A percentile compares a stretch with the other conserved stretches of the same genome.
Evolutionary conservation across 2,113 vertebrate species (phyloP).

Genomic region (Eulemur rufifrons): DNA sequence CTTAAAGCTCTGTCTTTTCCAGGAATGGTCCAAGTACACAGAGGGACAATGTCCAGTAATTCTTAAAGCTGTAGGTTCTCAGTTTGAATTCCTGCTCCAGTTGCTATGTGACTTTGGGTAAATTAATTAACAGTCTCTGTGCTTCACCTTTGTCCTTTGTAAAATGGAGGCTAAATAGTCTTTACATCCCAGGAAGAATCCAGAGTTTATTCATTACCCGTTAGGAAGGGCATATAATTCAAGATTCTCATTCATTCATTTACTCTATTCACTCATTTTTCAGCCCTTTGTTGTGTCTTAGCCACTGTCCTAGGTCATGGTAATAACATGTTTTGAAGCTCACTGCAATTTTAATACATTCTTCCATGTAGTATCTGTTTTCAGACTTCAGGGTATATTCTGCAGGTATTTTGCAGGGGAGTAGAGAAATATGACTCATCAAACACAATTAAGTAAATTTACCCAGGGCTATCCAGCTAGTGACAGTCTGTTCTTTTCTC

Average conservation of each 20-base stretch:
- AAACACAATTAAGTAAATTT: background rate
- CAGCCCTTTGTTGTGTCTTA: background rate
- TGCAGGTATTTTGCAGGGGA: background rate
- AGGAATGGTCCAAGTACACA: background rate
- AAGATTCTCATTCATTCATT: background rate
- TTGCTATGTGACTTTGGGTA: background rate
- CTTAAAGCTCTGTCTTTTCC: constrained; percentile 12
- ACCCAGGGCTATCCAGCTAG: background rate
- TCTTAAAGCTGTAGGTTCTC: background rate
- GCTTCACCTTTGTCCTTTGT: background rate
- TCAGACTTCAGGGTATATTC: background rate
- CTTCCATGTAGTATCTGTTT: background rate
- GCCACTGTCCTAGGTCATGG: background rate
- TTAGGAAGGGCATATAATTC: background rate
- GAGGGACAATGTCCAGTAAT: rapidly evolving
- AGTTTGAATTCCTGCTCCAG: background rate
- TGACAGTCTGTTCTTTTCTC: background rate
- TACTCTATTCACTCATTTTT: background rate
- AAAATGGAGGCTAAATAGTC: background rate
- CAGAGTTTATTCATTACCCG: background rate
- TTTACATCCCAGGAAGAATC: background rate
- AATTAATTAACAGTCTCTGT: background rate
- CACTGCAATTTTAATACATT: background rate
- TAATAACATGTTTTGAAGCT: background rate
- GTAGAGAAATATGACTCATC: background rate